Percentiles rank a stretch among this genome's conserved stretches.
phyloP scores from a whole-genome alignment of 2,113 vertebrate genomes.

The Abramis brama region DNA sequence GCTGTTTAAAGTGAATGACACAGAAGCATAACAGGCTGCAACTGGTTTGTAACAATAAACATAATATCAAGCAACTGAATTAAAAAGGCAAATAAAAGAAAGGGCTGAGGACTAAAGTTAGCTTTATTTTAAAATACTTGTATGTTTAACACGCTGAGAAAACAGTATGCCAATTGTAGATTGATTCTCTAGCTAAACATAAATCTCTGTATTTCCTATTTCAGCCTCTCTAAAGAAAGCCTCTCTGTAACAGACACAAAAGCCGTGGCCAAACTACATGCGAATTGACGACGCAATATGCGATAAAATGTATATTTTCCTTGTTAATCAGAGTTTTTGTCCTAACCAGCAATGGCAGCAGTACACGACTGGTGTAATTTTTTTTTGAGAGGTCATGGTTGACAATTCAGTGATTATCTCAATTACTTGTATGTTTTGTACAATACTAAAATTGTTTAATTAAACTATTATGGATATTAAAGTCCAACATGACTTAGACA shows the following conservation, averaged over 20 bases:
- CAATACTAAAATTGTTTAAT: no score
- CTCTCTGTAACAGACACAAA: not conserved
- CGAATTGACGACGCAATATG: no score
- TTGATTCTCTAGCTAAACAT: not conserved
- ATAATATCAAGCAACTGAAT: not conserved
- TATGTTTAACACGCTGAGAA: not conserved
- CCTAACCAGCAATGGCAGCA: not conserved
- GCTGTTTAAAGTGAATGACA: constrained; percentile 21
- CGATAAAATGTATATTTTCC: not conserved
- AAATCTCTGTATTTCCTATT: not conserved
- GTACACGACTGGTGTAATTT: no score
- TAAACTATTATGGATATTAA: no score
- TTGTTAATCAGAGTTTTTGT: not conserved
- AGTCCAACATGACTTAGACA: no score
- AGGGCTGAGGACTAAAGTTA: not conserved
- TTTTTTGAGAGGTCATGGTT: not conserved
- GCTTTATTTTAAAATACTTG: not conserved
- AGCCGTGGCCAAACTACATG: no score
- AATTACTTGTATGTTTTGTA: not conserved
- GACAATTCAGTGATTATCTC: not conserved
- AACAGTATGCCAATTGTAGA: not conserved
- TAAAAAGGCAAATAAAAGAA: not conserved
- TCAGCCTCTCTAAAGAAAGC: not conserved
- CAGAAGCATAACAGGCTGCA: constrained; percentile 7
- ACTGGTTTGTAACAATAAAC: constrained; percentile 5